Conservation (phyloP, 2,888 invertebrate species). For the Tipula unca region DNA sequence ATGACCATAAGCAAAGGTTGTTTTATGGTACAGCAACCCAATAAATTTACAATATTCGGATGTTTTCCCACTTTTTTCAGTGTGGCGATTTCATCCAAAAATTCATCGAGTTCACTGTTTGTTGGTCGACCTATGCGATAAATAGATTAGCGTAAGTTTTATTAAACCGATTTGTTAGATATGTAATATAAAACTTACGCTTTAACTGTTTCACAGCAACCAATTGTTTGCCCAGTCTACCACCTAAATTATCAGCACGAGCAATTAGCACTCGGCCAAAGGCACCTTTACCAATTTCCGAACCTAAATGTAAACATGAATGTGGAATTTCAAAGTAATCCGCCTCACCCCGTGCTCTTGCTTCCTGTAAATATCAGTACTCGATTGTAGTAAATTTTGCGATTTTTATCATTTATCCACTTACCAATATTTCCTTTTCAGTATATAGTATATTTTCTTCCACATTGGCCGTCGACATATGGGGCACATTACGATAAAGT, state of each 20-base stretch:
- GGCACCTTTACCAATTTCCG: constrained; percentile 60
- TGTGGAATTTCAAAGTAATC: constrained; percentile 37
- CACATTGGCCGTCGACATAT: constrained; percentile 31
- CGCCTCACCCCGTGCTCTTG: constrained; percentile 33
- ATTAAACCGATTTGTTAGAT: not conserved
- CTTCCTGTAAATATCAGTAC: constrained; percentile 30
- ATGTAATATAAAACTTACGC: constrained; percentile 43
- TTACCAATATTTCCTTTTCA: constrained; percentile 49
- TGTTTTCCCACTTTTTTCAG: constrained; percentile 70
- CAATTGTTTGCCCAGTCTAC: constrained; percentile 44
- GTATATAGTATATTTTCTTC: constrained; percentile 50
- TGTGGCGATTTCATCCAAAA: constrained; percentile 67
- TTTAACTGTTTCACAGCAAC: constrained; percentile 70
- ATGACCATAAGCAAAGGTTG: constrained; percentile 65
- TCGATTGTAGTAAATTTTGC: not conserved
- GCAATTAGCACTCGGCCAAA: constrained; percentile 67
- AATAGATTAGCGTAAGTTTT: not conserved
- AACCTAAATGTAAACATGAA: constrained; percentile 35
- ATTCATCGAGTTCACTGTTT: constrained; percentile 56
- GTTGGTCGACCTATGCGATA: constrained; percentile 45
- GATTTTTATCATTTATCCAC: not conserved
- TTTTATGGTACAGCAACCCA: constrained; percentile 64
- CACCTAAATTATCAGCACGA: constrained; percentile 45
- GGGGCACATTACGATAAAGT: constrained; percentile 29
- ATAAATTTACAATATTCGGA: constrained; percentile 59